These are phyloP conservation scores for Acrobasis repandana DNA, from an alignment of 2,888 invertebrate species.

Conservation along the genomic window DNA sequence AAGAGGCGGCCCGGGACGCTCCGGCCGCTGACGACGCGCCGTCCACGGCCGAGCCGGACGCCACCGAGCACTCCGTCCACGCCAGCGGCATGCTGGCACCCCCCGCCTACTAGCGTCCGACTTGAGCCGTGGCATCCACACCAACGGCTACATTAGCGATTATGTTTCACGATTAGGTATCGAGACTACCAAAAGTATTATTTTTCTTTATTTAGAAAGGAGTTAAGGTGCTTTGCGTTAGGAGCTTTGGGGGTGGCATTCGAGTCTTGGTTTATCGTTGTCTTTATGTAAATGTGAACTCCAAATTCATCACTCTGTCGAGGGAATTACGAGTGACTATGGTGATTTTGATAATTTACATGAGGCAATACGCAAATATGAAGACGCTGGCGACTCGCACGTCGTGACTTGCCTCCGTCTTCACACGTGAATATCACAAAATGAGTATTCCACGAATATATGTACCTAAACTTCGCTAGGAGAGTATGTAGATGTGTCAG, in stretches of 20 bases:
- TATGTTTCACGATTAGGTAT: conserved; percentile 54
- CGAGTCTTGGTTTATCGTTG: conserved; percentile 48
- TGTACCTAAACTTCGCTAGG: conserved; percentile 65
- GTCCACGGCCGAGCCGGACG: conserved; percentile 84
- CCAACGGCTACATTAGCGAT: conserved; percentile 40
- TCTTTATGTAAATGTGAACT: conserved; percentile 62
- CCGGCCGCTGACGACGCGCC: conserved; percentile 75
- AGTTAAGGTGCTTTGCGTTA: conserved; percentile 50
- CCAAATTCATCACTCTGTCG: conserved; percentile 47
- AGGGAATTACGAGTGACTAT: conserved; percentile 54
- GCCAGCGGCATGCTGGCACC: conserved; percentile 82
- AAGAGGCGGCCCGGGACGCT: conserved; percentile 63
- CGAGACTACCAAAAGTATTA: conserved; percentile 79
- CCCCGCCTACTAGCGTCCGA: conserved; percentile 73
- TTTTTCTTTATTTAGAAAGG: conserved; percentile 55
- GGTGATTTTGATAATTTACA: conserved; percentile 65
- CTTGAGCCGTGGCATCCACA: conserved; percentile 31
- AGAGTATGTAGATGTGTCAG: conserved; percentile 63
- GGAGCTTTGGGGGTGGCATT: conserved; percentile 58
- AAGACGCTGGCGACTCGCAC: conserved; percentile 80
- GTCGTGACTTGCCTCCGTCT: conserved; percentile 78
- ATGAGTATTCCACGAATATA: conserved; percentile 66
- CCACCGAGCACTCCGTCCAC: conserved; percentile 80
- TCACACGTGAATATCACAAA: conserved; percentile 68
- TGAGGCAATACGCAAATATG: conserved; percentile 63